Conservation (phyloP, 92 coral and sea anemone species). For the Diadumene lineata region DNA sequence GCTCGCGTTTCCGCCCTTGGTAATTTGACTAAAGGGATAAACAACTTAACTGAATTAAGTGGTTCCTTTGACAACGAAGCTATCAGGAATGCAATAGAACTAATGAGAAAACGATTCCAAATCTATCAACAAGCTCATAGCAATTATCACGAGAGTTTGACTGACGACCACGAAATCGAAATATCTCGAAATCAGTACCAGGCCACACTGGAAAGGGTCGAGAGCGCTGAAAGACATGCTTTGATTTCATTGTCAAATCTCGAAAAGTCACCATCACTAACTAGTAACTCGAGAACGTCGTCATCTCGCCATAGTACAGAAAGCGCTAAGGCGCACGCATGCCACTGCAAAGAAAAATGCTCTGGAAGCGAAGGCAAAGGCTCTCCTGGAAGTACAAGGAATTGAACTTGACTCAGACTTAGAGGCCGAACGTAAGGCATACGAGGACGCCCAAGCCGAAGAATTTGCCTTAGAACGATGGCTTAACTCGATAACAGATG, state of each 20-base stretch:
- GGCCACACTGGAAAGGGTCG: background rate
- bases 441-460: constrained; percentile 1
- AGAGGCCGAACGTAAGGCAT: constrained; percentile 3
- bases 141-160: background rate
- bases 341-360: background rate
- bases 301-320: background rate
- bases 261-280: background rate
- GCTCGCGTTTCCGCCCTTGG: background rate
- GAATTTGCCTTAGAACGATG: background rate
- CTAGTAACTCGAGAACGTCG: background rate
- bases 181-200: background rate
- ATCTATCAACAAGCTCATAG: background rate
- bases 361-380: background rate
- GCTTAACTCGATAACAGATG: background rate
- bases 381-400: background rate
- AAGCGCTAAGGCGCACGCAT: background rate
- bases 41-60: background rate
- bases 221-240: constrained; percentile 3
- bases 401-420: constrained; percentile 7
- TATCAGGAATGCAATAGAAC: background rate
- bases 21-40: background rate
- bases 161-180: constrained; percentile 2
- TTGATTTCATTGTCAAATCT: background rate
- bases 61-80: background rate
- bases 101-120: background rate